Evolutionary conservation across 1,140 invertebrate genomes (phyloP).

Genomic region (Drosophila quadrilineata): DNA sequence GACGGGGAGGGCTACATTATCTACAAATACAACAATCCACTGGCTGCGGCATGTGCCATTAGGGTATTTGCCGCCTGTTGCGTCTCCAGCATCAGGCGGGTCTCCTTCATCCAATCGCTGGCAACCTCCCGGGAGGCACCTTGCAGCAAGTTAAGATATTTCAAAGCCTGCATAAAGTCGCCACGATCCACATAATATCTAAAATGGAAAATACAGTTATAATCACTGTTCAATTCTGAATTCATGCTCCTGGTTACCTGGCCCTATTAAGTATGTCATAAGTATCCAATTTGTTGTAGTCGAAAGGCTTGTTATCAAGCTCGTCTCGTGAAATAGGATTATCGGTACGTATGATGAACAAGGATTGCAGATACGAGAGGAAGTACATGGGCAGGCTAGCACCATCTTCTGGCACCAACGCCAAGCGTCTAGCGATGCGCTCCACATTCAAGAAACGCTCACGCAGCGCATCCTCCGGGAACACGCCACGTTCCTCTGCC

Average conservation of each 20-base stretch:
- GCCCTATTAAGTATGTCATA: constrained; percentile 94
- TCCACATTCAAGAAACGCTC: constrained; percentile 92
- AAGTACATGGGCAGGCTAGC: constrained; percentile 91
- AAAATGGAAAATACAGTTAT: constrained; percentile 3
- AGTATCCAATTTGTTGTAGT: constrained; percentile 88
- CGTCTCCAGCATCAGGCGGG: constrained; percentile 92
- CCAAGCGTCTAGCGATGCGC: constrained; percentile 87
- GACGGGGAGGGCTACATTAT: constrained; percentile 51
- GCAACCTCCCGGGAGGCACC: constrained; percentile 93
- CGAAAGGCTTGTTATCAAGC: constrained; percentile 86
- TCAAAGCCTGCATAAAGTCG: constrained; percentile 91
- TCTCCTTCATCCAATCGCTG: constrained; percentile 92
- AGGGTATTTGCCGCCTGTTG: constrained; percentile 93
- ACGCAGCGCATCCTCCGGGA: constrained; percentile 91
- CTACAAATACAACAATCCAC: constrained; percentile 86
- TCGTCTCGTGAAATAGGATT: constrained; percentile 87
- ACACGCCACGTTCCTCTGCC: constrained; percentile 90
- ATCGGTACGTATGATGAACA: constrained; percentile 86
- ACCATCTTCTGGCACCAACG: constrained; percentile 91
- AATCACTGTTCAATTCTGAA: neutral
- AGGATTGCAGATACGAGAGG: constrained; percentile 92
- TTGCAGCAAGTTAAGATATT: constrained; percentile 94
- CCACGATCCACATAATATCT: constrained; percentile 93
- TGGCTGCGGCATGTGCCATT: constrained; percentile 91
- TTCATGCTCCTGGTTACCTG: constrained; percentile 83